Base-by-base conservation (phyloP, 1,140 invertebrate genomes). In the Berghia stephanieae region DNA sequence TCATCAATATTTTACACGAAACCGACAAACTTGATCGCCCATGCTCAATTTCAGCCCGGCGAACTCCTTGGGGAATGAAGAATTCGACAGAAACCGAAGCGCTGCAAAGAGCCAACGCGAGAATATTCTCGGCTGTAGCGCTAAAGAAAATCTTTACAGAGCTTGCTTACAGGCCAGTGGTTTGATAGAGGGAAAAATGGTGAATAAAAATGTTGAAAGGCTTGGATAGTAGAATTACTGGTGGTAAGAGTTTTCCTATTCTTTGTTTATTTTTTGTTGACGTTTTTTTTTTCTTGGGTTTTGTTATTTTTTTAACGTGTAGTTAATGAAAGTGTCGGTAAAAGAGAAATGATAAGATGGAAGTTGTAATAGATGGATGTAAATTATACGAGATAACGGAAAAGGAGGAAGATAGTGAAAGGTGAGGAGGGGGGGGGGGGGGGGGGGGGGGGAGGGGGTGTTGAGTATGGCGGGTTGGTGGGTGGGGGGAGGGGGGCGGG, bases 1-100 rank as follows among this genome's bases (percentile, higher is more conserved):
- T 60, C 72, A 75, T 75, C 49, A 75, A 75, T 75, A 75, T 75
- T 75, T 21, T 57, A 75, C 21, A 44, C 36, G 44, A 60, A 60
- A 60, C 52, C 52, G 72, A 57, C 34, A 75, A 72, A 72, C 70
- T 72, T 49, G 46, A 72, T 72, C 70, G 70, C 40, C 70, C 42
- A 27, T n/a, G 70, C 44, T 72, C 70, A 72, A 55, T 72, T 72
- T 72, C 46, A 31, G 24, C 6, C 2, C 44, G 3, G 46, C 24
- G 31, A 10, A 40, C 70, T 49, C 70, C 70, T 49, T 16, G 70
- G 40, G 70, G 38, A n/a, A n/a, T n/a, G n/a, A n/a, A n/a, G n/a
- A n/a, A n/a, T n/a, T n/a, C 2, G 36, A 5, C 36, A 40, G 8
- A 6, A 24, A 24, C 24, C 24, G 42, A 2, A 21, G 4, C 57